A percentile compares a stretch with the other conserved stretches of the same genome.
Conservation (phyloP, 2,113 vertebrate genomes). For the Columbina picui region DNA sequence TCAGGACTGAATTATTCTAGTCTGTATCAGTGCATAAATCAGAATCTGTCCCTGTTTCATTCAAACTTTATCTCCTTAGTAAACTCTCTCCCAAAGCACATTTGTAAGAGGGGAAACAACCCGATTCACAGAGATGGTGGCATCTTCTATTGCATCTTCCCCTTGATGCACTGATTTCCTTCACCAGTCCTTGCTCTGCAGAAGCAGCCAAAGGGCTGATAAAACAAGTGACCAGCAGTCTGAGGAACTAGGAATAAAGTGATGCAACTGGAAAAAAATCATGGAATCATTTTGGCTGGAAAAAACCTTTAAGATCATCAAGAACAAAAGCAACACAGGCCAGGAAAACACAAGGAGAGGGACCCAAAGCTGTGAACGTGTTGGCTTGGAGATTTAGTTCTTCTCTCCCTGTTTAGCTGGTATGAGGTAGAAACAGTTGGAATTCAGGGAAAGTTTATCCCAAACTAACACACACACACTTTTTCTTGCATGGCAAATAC, state of each 20-base stretch:
- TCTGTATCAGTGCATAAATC: background rate
- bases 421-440: background rate
- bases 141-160: background rate
- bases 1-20: background rate
- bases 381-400: background rate
- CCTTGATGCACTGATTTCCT: rapidly evolving
- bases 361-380: rapidly evolving
- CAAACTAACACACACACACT: background rate
- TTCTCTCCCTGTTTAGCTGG: background rate
- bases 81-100: background rate
- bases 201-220: rapidly evolving
- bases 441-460: background rate
- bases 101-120: background rate
- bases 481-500: background rate
- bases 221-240: background rate
- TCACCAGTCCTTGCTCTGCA: background rate
- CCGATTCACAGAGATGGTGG: background rate
- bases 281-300: no score
- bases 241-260: background rate
- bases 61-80: background rate
- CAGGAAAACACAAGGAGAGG: background rate
- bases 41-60: background rate
- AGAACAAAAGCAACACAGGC: background rate
- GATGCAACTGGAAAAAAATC: background rate
- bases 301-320: no score